These are phyloP conservation scores for Helicorthomorpha holstii DNA, from an alignment of 1,140 invertebrate species.

Conservation along the genomic window DNA sequence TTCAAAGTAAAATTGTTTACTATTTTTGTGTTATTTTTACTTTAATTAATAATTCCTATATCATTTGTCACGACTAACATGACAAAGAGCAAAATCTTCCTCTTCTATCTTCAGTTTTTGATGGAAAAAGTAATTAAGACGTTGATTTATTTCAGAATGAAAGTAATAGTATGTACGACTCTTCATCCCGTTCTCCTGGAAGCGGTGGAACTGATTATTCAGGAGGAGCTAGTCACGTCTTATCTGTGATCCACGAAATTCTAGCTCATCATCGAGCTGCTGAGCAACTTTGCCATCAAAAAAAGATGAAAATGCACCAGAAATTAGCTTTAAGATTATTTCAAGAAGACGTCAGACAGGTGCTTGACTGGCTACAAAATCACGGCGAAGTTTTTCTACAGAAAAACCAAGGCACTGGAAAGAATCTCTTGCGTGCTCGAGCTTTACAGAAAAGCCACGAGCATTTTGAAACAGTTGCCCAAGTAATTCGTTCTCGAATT, in stretches of 20 bases:
- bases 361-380: conserved; percentile 86
- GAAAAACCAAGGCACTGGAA: conserved; percentile 90
- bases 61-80: no score
- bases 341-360: conserved; percentile 67
- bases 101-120: not conserved
- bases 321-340: conserved; percentile 78
- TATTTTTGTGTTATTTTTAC: no score
- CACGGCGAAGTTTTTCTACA: conserved; percentile 97
- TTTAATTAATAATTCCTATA: no score
- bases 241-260: conserved; percentile 54
- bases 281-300: conserved; percentile 83
- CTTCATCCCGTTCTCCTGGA: conserved; percentile 32
- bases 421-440: conserved; percentile 80
- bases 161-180: conserved; percentile 11
- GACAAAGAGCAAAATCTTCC: no score
- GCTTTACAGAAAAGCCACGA: conserved; percentile 95
- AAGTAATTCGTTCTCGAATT: no score
- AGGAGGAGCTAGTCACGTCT: conserved; percentile 44
- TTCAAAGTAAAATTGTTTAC: no score
- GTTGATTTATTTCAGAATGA: no score
- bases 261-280: conserved; percentile 78
- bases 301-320: conserved; percentile 86
- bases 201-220: conserved; percentile 92
- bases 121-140: not conserved
- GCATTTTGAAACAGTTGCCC: conserved; percentile 93